Evolutionary conservation across 2,888 invertebrate species (phyloP), one percentile per base, ranked within the genome.

Genomic region (Quadroppia sp.): DNA sequence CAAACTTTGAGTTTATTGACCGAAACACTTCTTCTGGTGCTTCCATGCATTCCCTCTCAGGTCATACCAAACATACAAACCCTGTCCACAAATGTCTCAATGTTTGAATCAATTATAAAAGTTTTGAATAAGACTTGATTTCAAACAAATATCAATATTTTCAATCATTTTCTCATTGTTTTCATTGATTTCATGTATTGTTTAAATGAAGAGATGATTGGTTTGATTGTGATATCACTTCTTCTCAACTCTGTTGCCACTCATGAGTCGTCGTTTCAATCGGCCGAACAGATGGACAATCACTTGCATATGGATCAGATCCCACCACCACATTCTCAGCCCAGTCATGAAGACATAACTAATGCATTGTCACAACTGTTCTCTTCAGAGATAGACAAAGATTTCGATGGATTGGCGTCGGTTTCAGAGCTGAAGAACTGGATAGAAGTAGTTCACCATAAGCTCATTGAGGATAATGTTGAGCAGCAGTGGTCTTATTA

Each of bases 401-500:
- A 77, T 50, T 20, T 61, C 30, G 75, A 77, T 71, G 64, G 56
- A 23, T 42, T 74, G 23, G 61, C 79, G 1, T 73, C 76, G 3
- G 75, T 75, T 0, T 77, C 77, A 1, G 79, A 79, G 45, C 50
- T 79, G 42, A 78, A 78, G 59, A 75, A 74, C 4, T 78, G 78
- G 78, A 61, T 79, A n/a, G 71, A 75, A 32, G 56, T 74, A 1
- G 67, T 78, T 13, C 79, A 79, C 25, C 70, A 75, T 11, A 75
- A 74, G 28, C 76, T 77, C 23, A 77, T 79, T 11, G 75, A 77
- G n/a, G 78, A 78, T 15, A 79, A 79, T 64, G 76, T 79, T n/a
- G 77, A 79, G 30, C 69, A 77, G 28, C 79, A 78, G 71, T 79
- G 79, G 79, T 75, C 64, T 15, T 78, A 77, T 45, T 79, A 79